Evolutionary conservation across 2,797 vertebrate genomes (phyloP).

Genomic region (Cryptoblepharus egeriae): DNA sequence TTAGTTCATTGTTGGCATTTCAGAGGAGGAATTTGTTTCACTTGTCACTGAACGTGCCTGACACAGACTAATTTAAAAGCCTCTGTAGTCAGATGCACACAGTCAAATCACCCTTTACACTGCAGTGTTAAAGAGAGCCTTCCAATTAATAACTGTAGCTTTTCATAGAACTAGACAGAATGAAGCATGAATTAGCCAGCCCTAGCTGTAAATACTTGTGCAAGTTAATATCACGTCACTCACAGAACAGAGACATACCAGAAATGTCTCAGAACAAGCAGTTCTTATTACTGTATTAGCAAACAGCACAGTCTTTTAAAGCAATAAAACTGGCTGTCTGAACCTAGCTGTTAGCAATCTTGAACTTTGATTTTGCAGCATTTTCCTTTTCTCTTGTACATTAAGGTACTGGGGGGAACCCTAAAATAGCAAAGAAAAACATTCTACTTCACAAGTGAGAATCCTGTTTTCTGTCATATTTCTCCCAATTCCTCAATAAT

Average conservation of each 20-base stretch:
- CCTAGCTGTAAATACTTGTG: background rate
- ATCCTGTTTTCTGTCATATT: background rate
- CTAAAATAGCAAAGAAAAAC: background rate
- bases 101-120: slow-evolving; percentile 2
- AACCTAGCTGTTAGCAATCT: background rate
- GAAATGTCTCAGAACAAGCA: slow-evolving; percentile 9
- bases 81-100: background rate
- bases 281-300: background rate
- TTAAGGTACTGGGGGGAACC: background rate
- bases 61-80: background rate
- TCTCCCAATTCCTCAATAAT: background rate
- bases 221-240: slow-evolving; percentile 19
- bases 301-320: background rate
- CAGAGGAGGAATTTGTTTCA: slow-evolving; percentile 17
- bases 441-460: background rate
- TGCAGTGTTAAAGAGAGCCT: background rate
- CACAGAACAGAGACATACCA: accelerated
- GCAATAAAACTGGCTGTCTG: background rate
- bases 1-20: slow-evolving; percentile 23
- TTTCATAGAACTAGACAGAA: slow-evolving; percentile 3
- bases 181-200: background rate
- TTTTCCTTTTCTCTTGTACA: background rate
- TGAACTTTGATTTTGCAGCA: background rate
- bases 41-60: background rate
- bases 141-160: slow-evolving; percentile 31